phyloP scores from a whole-genome alignment of 2,888 invertebrate genomes.

The Vandiemenella viatica region DNA sequence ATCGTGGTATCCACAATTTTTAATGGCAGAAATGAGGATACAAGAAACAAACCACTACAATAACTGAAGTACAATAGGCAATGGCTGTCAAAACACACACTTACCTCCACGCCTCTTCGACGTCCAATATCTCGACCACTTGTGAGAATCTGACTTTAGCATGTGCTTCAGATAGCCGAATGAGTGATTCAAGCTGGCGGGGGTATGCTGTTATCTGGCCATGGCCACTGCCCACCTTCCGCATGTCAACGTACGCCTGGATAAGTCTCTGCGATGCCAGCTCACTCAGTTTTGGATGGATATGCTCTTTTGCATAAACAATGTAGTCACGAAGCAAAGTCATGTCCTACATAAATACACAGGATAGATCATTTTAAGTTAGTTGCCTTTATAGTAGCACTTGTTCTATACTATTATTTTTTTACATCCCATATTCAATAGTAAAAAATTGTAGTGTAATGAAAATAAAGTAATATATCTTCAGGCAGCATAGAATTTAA shows the following conservation, averaged over 20 bases:
- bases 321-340: slow-evolving; percentile 84
- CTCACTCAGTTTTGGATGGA: slow-evolving; percentile 80
- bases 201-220: slow-evolving; percentile 98
- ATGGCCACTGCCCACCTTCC: slow-evolving; percentile 73
- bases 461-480: too few species aligned
- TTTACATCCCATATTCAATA: too few species aligned
- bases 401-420: too few species aligned
- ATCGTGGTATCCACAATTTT: too few species aligned
- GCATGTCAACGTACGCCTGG: slow-evolving; percentile 92
- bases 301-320: slow-evolving; percentile 79
- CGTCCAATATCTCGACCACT: slow-evolving; percentile 69
- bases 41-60: too few species aligned
- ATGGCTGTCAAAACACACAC: too few species aligned
- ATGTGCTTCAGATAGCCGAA: slow-evolving; percentile 89
- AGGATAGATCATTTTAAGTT: not conserved
- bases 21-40: too few species aligned
- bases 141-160: slow-evolving; percentile 79
- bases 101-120: slow-evolving; percentile 91
- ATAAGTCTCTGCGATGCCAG: slow-evolving; percentile 82
- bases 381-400: too few species aligned
- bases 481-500: too few species aligned
- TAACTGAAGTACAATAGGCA: too few species aligned
- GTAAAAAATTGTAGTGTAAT: too few species aligned
- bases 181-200: slow-evolving; percentile 90
- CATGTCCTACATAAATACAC: slow-evolving; percentile 50